These are phyloP conservation scores for Echinops telfairi DNA, from an alignment of 2,113 vertebrate genomes.

Conservation along the genomic window DNA sequence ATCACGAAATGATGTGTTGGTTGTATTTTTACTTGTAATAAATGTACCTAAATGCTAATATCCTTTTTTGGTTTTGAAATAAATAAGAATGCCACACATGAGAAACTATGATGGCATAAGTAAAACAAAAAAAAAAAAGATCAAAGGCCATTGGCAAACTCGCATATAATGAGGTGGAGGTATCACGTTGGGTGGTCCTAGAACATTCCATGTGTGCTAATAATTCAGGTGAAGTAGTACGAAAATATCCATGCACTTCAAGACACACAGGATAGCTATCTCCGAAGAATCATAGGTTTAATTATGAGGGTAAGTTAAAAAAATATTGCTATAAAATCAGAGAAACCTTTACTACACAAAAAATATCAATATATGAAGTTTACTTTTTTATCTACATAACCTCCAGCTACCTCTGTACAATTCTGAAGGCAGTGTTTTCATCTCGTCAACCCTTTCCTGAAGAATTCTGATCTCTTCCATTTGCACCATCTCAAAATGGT, in stretches of 20 bases:
- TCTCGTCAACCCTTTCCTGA: no score
- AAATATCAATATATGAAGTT: no score
- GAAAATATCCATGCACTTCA: not conserved
- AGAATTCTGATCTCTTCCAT: no score
- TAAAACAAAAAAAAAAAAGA: not conserved
- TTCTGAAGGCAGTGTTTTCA: no score
- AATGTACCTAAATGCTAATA: not conserved
- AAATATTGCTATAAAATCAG: no score
- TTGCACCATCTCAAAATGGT: no score
- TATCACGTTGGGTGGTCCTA: not conserved
- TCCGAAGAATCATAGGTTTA: not conserved
- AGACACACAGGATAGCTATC: not conserved
- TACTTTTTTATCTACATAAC: no score
- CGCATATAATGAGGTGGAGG: not conserved
- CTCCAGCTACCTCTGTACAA: no score
- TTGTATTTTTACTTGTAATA: not conserved
- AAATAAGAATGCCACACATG: not conserved
- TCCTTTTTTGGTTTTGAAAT: slow-evolving; percentile 14
- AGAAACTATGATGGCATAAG: not conserved
- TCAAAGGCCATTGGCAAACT: not conserved
- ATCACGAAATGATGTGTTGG: not conserved
- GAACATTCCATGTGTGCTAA: not conserved
- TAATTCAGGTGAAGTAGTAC: rapidly evolving
- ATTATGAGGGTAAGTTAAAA: no score
- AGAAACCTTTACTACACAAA: no score